phyloP scores from a whole-genome alignment of 2,113 vertebrate species.

The Upupa epops region DNA sequence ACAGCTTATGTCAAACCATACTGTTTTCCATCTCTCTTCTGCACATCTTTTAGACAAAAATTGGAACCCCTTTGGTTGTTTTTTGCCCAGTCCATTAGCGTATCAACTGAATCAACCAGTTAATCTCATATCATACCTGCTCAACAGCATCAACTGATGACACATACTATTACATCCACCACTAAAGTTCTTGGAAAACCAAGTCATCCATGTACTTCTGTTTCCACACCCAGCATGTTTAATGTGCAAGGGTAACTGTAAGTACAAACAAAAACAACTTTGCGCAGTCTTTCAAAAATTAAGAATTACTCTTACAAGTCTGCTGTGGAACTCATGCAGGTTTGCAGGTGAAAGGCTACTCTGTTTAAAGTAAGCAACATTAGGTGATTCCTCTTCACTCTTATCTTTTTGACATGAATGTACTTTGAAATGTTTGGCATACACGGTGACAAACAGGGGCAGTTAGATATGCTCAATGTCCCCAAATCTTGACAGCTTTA shows the following conservation, averaged over 20 bases:
- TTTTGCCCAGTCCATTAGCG: too few species aligned
- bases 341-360: not conserved
- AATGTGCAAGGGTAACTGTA: not conserved
- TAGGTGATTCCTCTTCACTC: fast-evolving
- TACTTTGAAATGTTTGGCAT: not conserved
- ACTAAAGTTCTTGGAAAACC: not conserved
- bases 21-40: not conserved
- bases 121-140: too few species aligned
- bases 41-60: not conserved
- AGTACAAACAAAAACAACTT: not conserved
- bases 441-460: not conserved
- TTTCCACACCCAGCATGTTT: not conserved
- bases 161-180: not conserved
- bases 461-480: not conserved
- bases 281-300: not conserved
- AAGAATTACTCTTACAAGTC: not conserved
- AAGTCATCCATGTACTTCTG: not conserved
- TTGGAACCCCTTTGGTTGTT: too few species aligned
- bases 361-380: not conserved
- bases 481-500: not conserved
- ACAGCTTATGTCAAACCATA: not conserved
- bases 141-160: too few species aligned
- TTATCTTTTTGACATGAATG: not conserved
- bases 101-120: too few species aligned
- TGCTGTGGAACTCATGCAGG: not conserved